Conservation (phyloP, 2,888 invertebrate species). For the Teleogryllus oceanicus region DNA sequence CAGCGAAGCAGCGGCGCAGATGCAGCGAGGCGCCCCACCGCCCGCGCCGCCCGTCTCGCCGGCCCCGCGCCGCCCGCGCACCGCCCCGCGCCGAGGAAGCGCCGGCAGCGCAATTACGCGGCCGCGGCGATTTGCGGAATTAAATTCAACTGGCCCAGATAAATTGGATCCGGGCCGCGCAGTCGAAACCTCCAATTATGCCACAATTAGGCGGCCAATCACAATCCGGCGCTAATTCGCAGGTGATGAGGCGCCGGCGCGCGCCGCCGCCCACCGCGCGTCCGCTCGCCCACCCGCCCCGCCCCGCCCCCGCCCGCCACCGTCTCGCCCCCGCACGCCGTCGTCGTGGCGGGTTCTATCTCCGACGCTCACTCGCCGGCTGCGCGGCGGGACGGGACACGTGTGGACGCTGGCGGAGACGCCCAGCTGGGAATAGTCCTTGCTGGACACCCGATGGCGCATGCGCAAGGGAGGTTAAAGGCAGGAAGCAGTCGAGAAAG, state of each 20-base stretch:
- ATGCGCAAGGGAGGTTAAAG: too few species aligned
- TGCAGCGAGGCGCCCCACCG: background rate
- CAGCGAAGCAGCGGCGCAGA: background rate
- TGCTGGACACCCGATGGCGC: too few species aligned
- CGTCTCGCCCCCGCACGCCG: too few species aligned
- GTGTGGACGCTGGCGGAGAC: too few species aligned
- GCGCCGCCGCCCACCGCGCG: too few species aligned
- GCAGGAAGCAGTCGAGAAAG: too few species aligned
- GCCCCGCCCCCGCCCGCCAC: too few species aligned
- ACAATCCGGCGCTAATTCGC: slow-evolving; percentile 9
- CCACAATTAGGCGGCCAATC: slow-evolving; percentile 18
- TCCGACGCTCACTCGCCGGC: too few species aligned
- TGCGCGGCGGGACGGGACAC: too few species aligned
- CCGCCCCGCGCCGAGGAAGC: background rate
- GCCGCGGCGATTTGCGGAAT: slow-evolving; percentile 18
- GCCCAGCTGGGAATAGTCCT: too few species aligned
- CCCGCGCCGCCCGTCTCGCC: background rate
- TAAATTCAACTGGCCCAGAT: slow-evolving; percentile 4
- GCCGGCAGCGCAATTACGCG: slow-evolving; percentile 18
- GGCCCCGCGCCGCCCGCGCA: background rate
- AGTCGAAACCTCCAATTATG: background rate
- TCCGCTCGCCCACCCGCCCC: too few species aligned
- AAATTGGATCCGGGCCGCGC: slow-evolving; percentile 9
- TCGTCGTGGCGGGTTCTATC: too few species aligned
- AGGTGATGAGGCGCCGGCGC: background rate